These are phyloP conservation scores for Drosophila picticornis DNA, from an alignment of 2,888 invertebrate genomes.

Conservation along the genomic window DNA sequence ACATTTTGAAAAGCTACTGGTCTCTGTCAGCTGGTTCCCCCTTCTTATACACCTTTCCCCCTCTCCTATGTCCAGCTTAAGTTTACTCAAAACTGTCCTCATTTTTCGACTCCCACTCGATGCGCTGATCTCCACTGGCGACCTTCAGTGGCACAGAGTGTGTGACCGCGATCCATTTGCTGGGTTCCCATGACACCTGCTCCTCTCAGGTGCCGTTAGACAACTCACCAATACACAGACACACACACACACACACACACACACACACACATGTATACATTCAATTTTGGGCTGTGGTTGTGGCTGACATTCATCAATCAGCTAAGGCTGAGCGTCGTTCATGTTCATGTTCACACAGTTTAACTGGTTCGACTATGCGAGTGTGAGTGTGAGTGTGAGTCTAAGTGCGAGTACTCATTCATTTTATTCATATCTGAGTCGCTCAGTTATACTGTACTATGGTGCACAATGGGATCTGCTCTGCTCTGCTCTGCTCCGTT, in stretches of 20 bases:
- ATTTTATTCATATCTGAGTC: slow-evolving; percentile 57
- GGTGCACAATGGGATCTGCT: slow-evolving; percentile 61
- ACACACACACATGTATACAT: slow-evolving; percentile 2
- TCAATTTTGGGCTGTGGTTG: slow-evolving; percentile 40
- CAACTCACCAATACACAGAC: slow-evolving; percentile 4
- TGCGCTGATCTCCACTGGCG: slow-evolving; percentile 52
- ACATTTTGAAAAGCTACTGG: neutral
- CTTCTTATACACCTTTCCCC: neutral
- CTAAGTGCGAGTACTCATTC: slow-evolving; percentile 51
- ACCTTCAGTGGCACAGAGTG: slow-evolving; percentile 63
- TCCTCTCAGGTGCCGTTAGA: slow-evolving; percentile 57
- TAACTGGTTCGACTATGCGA: slow-evolving; percentile 46
- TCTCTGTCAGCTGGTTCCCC: neutral
- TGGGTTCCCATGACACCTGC: slow-evolving; percentile 76
- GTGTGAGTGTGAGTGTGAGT: slow-evolving; percentile 11
- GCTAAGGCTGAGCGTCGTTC: slow-evolving; percentile 50
- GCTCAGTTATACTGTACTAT: slow-evolving; percentile 11
- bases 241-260: neutral
- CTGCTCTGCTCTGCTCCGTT: slow-evolving; percentile 31
- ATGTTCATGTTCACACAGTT: slow-evolving; percentile 65
- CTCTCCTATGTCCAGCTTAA: neutral
- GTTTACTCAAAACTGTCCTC: neutral
- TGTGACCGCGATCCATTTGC: slow-evolving; percentile 64
- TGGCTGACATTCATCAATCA: slow-evolving; percentile 75
- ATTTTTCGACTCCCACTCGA: slow-evolving; percentile 45